phyloP scores from a whole-genome alignment of 2,113 vertebrate species.

The Thalassoma bifasciatum region DNA sequence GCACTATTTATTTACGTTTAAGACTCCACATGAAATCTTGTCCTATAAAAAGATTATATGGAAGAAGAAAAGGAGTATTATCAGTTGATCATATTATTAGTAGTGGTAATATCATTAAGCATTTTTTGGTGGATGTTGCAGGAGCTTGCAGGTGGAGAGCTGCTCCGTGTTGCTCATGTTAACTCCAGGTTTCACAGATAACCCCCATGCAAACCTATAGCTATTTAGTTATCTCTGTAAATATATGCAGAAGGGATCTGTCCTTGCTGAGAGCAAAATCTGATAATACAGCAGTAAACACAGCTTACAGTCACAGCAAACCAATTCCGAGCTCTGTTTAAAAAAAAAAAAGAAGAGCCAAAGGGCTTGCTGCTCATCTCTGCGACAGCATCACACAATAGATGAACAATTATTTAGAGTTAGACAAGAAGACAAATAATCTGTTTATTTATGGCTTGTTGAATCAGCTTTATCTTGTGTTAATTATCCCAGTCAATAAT shows the following conservation, averaged over 20 bases:
- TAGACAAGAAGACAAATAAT: slow-evolving; percentile 70
- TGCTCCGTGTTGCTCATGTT: slow-evolving; percentile 52
- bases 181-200: slow-evolving; percentile 73
- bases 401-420: slow-evolving; percentile 73
- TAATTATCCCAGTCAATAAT: slow-evolving; percentile 81
- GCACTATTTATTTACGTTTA: slow-evolving; percentile 30
- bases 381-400: slow-evolving; percentile 64
- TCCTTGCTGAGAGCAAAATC: slow-evolving; percentile 81
- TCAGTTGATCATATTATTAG: slow-evolving; percentile 49
- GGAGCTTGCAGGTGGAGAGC: slow-evolving; percentile 52
- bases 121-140: slow-evolving; percentile 68
- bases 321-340: slow-evolving; percentile 65
- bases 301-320: slow-evolving; percentile 77
- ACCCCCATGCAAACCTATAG: slow-evolving; percentile 62
- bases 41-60: slow-evolving; percentile 2
- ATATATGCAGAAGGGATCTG: slow-evolving; percentile 80
- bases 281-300: slow-evolving; percentile 81
- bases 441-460: slow-evolving; percentile 80
- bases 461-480: slow-evolving; percentile 76
- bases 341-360: slow-evolving; percentile 56
- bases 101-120: slow-evolving; percentile 65
- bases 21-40: slow-evolving; percentile 47
- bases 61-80: slow-evolving; percentile 29
- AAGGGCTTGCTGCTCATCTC: slow-evolving; percentile 70
- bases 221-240: slow-evolving; percentile 71